Evolutionary conservation across 2,113 vertebrate genomes (phyloP), one percentile per base, ranked within the genome.

Genomic region (Struthio camelus): DNA sequence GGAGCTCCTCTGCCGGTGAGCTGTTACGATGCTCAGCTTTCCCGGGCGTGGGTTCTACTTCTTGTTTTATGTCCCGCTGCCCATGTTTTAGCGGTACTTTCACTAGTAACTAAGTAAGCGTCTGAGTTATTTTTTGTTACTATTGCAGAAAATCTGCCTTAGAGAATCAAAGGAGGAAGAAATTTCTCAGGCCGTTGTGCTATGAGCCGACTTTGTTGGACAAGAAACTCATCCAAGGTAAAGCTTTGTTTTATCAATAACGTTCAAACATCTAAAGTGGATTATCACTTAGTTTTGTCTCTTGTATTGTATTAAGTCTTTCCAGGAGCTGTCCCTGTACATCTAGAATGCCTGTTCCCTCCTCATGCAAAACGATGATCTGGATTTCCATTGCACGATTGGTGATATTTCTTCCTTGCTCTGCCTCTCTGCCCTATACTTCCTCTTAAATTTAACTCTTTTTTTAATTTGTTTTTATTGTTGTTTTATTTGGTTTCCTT

Each of bases 241-340:
- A 36, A 7, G 6, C 44, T 36, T 62, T 70, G 6, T 17, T 77
- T 77, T 65, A 2, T 0, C 6, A n/a, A 22, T 32, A 2, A 12
- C 32, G 36, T 81, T 53, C 75, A 46, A 12, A 75, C 16, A 32
- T 80, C 15, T 3, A 25, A 65, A 42, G 23, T 32, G 22, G 36
- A 10, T 18, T 59, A 16, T 22, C 7, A 9, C 32, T 80, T 83
- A 28, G 15, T 0, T 67, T 11, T 50, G 27, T 11, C 36, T 64
- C 16, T 79, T 13, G 15, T 42, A 28, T n/a, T 58, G 32, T 3
- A 3, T 14, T 16, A 34, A 1, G 10, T 8, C 40, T 84, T 78
- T 66, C 23, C 34, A 42, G 59, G 24, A 72, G 7, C 6, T 36
- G 6, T 44, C 7, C 11, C 48, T 76, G 36, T 6, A 40, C 9